Base-by-base conservation (phyloP, 2,888 invertebrate genomes). In the Oscheius sp. region DNA sequence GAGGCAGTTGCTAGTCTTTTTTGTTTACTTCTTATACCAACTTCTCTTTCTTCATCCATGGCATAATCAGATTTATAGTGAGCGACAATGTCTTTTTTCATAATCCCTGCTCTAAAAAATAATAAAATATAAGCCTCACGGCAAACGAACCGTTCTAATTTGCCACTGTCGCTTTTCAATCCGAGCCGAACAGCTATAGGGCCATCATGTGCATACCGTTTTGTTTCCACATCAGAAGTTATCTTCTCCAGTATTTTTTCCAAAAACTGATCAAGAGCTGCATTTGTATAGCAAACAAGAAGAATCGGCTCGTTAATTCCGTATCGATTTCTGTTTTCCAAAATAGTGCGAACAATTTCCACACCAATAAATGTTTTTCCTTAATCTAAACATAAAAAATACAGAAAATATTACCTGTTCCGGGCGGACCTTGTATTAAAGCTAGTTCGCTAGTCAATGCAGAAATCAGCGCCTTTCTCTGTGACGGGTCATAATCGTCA, bases 391-490 rank as follows among this genome's bases (percentile, higher is more conserved):
- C 21, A 29, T 2, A 35, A 3, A 61, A 25, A 35, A 2, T 27
- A 12, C 3, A 12, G 16, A 16, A 6, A 27, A 16, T 12, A 45
- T 35, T 6, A 78, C 94, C 95, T 0, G 94, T 94, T 1, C 95
- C 95, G 0, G 95, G 94, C 0, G 94, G 94, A 0, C 95, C 95
- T 90, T 94, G 94, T 76, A 94, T 93, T 0, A 94, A 91, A 0
- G 92, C 92, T 5, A 94, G 92, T 89, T 94, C 93, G 84, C 91
- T 91, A 0, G 92, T 92, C 1, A 95, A 85, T 0, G 93, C 93
- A 43, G 92, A 91, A 80, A 91, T 90, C 83, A 92, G 92, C 0
- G 94, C 94, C 46, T 89, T 87, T 75, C 91, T 89, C 89, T 95
- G 94, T 0, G 92, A 92, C 6, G 90, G 87, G 88, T 94, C 93